Evolutionary conservation across 2,113 vertebrate species (phyloP).

Genomic region (Murina feae): DNA sequence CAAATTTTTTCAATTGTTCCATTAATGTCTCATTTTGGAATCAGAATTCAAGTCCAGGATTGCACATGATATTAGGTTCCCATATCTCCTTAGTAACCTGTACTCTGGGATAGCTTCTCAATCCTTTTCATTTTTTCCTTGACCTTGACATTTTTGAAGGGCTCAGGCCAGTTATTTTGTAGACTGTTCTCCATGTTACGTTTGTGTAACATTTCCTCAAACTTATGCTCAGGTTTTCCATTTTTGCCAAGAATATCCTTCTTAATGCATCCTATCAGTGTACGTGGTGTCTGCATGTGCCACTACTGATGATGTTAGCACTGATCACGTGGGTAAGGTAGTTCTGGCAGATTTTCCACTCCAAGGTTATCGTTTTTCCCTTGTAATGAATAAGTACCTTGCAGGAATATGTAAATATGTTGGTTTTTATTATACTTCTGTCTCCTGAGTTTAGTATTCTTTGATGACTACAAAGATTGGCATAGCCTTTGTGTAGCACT

Average conservation of each 20-base stretch:
- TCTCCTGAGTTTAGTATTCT: neutral
- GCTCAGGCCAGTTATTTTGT: neutral
- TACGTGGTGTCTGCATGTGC: fast-evolving
- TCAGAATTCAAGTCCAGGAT: neutral
- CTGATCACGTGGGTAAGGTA: neutral
- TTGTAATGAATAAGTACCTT: neutral
- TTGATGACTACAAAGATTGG: neutral
- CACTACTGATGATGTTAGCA: fast-evolving
- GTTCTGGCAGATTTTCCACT: neutral
- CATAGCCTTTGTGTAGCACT: no score
- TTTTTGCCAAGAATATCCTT: neutral
- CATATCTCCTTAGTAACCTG: neutral
- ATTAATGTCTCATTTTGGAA: neutral
- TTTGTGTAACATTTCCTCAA: neutral
- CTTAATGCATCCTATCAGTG: fast-evolving
- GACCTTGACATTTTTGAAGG: neutral
- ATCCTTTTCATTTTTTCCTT: neutral
- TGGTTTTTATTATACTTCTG: neutral
- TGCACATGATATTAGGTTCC: neutral
- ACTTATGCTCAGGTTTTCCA: neutral
- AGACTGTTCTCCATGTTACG: neutral
- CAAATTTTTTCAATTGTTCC: neutral
- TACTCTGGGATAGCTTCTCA: neutral
- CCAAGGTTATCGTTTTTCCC: neutral
- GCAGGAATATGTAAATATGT: neutral